Evolutionary conservation across 2,797 vertebrate species (phyloP), one percentile per base, ranked within the genome.

Genomic region (Allobates femoralis): DNA sequence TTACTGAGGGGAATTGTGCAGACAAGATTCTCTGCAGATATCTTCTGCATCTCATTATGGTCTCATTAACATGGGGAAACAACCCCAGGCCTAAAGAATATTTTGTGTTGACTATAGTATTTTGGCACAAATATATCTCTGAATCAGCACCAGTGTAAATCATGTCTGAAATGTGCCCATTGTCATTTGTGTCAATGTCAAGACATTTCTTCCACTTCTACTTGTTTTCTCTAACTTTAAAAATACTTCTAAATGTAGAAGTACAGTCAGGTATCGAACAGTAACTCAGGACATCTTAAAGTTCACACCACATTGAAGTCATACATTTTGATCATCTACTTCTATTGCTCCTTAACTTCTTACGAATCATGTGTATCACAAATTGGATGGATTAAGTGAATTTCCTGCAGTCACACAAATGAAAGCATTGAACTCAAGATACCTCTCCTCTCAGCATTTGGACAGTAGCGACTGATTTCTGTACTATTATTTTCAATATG

Each of bases 61-160:
- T 51, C 87, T 88, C 87, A 88, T 88, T 88, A 88, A 88, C 87
- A 88, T 88, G 87, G 87, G 83, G 78, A 88, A 88, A 88, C 83
- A 85, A 88, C 83, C 87, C 78, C 87, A 88, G 87, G 87, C 87
- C 78, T 81, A 32, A 85, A 77, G 87, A 88, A 85, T 85, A 88
- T 88, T 85, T 88, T 85, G 87, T 88, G 83, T 88, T 88, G 87
- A 88, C 87, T 85, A 41, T 88, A 85, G 71, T 88, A 88, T 88
- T 88, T 88, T 88, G 87, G 87, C 87, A 88, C 83, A 85, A 88
- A 88, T 88, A 88, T 88, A 76, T 85, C 81, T 88, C 87, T 88
- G 87, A 88, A 81, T 88, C 87, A 88, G 87, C 87, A 85, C 83
- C 87, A 85, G 67, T 85, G 87, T 80, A 85, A 85, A 88, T 88